These are phyloP conservation scores for Rhinopithecus roxellana DNA, from an alignment of 2,113 vertebrate species.

Conservation along the genomic window DNA sequence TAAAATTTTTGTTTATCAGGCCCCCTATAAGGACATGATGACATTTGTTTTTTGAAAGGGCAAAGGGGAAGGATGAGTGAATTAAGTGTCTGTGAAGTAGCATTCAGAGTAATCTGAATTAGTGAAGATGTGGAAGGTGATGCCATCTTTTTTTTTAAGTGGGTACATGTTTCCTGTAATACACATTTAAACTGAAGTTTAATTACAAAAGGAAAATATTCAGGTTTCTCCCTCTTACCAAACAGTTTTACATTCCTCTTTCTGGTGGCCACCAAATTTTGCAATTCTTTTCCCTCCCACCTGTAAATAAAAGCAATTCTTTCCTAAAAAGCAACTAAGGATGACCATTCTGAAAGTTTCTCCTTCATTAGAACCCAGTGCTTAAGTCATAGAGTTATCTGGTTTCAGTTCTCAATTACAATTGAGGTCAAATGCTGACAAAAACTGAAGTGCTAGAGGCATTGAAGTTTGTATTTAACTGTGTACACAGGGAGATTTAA, in stretches of 20 bases:
- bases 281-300: neutral
- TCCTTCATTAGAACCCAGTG: neutral
- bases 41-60: neutral
- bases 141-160: neutral
- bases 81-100: neutral
- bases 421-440: neutral
- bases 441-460: neutral
- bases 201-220: neutral
- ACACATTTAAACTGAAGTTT: neutral
- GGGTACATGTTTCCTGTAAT: neutral
- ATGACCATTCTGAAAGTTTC: neutral
- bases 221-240: neutral
- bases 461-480: neutral
- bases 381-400: neutral
- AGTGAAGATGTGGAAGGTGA: neutral
- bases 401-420: neutral
- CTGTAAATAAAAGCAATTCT: neutral
- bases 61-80: neutral
- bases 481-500: neutral
- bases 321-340: neutral
- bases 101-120: neutral
- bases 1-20: constrained; percentile 17
- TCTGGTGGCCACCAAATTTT: neutral
- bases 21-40: neutral
- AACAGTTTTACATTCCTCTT: neutral